Evolutionary conservation across 2,797 vertebrate species (phyloP), one percentile per base, ranked within the genome.

Genomic region (Sylvilagus floridanus): DNA sequence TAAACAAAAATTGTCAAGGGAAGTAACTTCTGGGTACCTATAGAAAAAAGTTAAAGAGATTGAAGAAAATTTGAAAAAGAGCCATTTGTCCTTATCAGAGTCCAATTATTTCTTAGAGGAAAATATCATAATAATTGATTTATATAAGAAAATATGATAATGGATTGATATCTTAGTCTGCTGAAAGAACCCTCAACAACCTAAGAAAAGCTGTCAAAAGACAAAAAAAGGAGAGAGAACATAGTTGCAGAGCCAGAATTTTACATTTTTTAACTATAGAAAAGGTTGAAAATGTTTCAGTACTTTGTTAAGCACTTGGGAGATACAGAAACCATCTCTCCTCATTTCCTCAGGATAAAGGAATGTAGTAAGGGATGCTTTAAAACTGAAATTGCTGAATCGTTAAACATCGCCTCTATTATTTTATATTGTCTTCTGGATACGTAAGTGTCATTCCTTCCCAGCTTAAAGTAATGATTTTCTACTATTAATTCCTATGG

Each of bases 401-500:
- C 92, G 87, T 78, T 83, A 87, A 97, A 28, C 7, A 2, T 96
- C 73, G 86, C 94, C 57, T 94, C 42, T 82, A 72, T 95, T 71
- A 82, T 24, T 86, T 84, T 94, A 7, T n/a, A 71, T 79, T 95
- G 79, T 95, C 94, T 96, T 89, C 68, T 91, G 57, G 30, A 42
- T 87, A 57, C 42, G 35, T 65, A 28, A 77, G 62, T 91, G 93
- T 95, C 85, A 71, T 60, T 65, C 87, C 76, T 87, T 92, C 90
- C 12, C 65, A 7, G 4, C 96, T 97, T 96, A 94, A 96, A 93
- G 95, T 5, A 96, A 82, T 82, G 78, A 93, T 77, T 92, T 93
- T 84, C 42, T 96, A 91, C 93, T 91, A 77, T 62, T 94, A 62
- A 95, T 95, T 0, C 21, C 95, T 12, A 28, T 30, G 91, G 84